Evolutionary conservation across 92 coral and sea anemone species (phyloP).

Genomic region (Meandrina meandrites): DNA sequence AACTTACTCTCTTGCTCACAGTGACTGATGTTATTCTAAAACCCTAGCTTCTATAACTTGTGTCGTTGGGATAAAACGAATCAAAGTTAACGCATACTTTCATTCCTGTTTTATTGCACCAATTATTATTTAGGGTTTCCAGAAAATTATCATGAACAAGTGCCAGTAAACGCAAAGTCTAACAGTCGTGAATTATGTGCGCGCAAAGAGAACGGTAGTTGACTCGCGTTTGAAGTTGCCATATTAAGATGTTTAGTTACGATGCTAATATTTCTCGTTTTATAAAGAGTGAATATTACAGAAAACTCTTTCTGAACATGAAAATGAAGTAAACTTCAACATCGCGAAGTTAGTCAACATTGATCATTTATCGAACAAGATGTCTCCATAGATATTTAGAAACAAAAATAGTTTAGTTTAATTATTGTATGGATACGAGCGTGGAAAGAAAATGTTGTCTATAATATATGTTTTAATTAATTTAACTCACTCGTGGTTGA

Average conservation of each 20-base stretch:
- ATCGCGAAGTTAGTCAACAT: neutral
- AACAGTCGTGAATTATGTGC: neutral
- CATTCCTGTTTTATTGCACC: neutral
- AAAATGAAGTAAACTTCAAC: neutral
- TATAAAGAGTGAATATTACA: neutral
- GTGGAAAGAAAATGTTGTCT: constrained; percentile 25
- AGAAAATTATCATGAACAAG: neutral
- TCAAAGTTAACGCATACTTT: no score
- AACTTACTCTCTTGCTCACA: no score
- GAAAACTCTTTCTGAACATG: neutral
- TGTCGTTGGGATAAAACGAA: neutral
- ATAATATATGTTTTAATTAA: constrained; percentile 30
- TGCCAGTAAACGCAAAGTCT: neutral
- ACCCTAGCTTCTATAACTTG: neutral
- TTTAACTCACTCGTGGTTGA: constrained; percentile 26
- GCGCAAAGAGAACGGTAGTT: neutral
- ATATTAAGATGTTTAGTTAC: neutral
- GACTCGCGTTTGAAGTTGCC: neutral
- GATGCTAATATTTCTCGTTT: neutral
- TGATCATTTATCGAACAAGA: neutral
- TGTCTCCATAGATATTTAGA: constrained; percentile 5
- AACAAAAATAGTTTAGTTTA: constrained; percentile 34
- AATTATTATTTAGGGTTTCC: neutral
- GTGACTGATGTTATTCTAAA: no score
- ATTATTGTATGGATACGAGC: constrained; percentile 20